Conservation (phyloP, 2,888 invertebrate genomes). For the Phragmatobia fuliginosa region DNA sequence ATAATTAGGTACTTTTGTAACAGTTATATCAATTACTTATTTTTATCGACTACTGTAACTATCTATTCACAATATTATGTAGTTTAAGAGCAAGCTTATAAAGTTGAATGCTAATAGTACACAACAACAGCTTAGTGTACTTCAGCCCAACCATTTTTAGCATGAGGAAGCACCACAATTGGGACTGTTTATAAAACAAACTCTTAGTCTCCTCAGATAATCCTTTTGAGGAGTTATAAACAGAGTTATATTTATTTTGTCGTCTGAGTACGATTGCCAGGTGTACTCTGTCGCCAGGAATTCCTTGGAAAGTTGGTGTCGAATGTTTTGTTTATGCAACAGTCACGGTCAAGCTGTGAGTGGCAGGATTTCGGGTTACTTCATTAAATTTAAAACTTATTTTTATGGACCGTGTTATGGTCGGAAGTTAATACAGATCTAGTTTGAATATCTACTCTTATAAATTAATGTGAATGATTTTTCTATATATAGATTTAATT, state of each 20-base stretch:
- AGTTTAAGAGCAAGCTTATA: not conserved
- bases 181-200: conserved; percentile 4
- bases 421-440: not conserved
- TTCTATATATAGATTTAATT: too few relatives aligned
- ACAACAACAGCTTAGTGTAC: not conserved
- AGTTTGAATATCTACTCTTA: too few relatives aligned
- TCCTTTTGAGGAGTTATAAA: conserved; percentile 23
- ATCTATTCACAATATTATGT: too few relatives aligned
- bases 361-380: not conserved
- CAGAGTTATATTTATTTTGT: conserved; percentile 37
- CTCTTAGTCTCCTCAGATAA: not conserved
- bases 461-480: too few relatives aligned
- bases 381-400: not conserved
- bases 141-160: not conserved
- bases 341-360: not conserved
- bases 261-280: conserved; percentile 31
- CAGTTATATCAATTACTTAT: too few relatives aligned
- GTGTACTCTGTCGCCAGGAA: conserved; percentile 30
- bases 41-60: too few relatives aligned
- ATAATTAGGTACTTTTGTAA: too few relatives aligned
- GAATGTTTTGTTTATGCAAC: conserved; percentile 23
- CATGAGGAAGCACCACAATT: not conserved
- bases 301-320: conserved; percentile 23
- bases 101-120: not conserved
- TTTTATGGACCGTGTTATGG: not conserved